A percentile compares a stretch with the other conserved stretches of the same genome.
Conservation (phyloP, 2,797 vertebrate genomes). For the Scolopax bukidnonensis region DNA sequence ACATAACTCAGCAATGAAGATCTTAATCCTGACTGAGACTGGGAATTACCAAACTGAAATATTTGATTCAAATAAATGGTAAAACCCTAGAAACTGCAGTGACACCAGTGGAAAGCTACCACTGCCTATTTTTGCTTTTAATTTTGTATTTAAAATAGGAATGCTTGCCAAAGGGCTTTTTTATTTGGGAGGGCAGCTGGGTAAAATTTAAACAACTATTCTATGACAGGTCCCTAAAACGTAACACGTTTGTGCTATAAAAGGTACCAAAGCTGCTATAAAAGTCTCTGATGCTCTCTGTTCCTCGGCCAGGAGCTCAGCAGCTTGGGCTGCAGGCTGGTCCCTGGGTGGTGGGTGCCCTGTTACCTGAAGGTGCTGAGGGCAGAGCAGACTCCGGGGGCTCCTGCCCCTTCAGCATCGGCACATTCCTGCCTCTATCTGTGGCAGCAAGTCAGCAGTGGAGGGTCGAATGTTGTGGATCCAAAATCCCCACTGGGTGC, state of each 20-base stretch:
- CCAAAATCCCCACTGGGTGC: neutral
- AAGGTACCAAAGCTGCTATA: neutral
- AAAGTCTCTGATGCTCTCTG: neutral
- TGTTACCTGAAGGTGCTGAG: neutral
- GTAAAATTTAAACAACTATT: neutral
- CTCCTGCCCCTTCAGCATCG: neutral
- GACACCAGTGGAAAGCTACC: neutral
- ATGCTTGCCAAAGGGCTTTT: neutral
- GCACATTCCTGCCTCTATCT: fast-evolving
- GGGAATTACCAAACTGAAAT: neutral
- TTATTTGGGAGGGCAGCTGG: fast-evolving
- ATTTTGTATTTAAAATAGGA: neutral
- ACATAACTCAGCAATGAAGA: neutral
- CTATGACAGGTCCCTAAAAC: neutral
- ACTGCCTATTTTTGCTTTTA: neutral
- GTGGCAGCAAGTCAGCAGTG: neutral
- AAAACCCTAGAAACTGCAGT: neutral
- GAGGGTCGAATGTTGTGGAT: neutral
- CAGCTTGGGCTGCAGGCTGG: neutral
- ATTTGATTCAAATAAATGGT: neutral
- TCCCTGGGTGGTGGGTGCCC: fast-evolving
- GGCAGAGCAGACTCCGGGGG: neutral
- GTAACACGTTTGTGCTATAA: neutral
- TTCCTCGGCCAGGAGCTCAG: neutral
- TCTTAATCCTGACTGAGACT: neutral